phyloP scores from a whole-genome alignment of 2,797 vertebrate species.

The Thaleichthys pacificus region DNA sequence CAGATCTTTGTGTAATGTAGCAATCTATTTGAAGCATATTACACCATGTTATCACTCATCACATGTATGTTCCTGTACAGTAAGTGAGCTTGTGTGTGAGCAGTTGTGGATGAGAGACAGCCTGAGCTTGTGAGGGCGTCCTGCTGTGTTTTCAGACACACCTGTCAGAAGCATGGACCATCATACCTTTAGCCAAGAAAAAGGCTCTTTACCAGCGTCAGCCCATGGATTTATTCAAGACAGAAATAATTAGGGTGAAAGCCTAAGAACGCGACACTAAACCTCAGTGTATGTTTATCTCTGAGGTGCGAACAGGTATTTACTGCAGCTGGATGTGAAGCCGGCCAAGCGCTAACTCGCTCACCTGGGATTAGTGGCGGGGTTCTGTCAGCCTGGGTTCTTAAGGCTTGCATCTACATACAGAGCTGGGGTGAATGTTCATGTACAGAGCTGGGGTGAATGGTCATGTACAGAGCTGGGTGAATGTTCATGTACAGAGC shows the following conservation, averaged over 20 bases:
- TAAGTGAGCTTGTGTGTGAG: not conserved
- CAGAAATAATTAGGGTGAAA: slow-evolving; percentile 64
- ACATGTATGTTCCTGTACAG: too few relatives aligned
- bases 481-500: too few relatives aligned
- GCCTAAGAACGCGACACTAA: slow-evolving; percentile 52
- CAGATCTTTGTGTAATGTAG: slow-evolving; percentile 21
- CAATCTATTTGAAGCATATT: not conserved
- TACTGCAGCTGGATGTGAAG: slow-evolving; percentile 61
- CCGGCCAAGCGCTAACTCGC: slow-evolving; percentile 47
- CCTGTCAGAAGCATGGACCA: not conserved
- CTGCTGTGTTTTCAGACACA: not conserved
- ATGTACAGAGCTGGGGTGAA: too few relatives aligned
- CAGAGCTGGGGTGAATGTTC: slow-evolving; percentile 21
- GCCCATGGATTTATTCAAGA: slow-evolving; percentile 36
- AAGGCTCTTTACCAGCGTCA: slow-evolving; percentile 8
- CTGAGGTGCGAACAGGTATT: slow-evolving; percentile 64
- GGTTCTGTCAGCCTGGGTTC: slow-evolving; percentile 55
- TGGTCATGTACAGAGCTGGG: too few relatives aligned
- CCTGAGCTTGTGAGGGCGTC: too few relatives aligned
- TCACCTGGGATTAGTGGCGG: slow-evolving; percentile 68
- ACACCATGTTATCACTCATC: too few relatives aligned
- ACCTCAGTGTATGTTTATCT: slow-evolving; percentile 60
- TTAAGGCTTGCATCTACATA: slow-evolving; percentile 24
- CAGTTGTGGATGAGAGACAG: not conserved
- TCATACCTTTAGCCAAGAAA: slow-evolving; percentile 13